Conservation (phyloP, 2,797 vertebrate species). For the Pangasius djambal region DNA sequence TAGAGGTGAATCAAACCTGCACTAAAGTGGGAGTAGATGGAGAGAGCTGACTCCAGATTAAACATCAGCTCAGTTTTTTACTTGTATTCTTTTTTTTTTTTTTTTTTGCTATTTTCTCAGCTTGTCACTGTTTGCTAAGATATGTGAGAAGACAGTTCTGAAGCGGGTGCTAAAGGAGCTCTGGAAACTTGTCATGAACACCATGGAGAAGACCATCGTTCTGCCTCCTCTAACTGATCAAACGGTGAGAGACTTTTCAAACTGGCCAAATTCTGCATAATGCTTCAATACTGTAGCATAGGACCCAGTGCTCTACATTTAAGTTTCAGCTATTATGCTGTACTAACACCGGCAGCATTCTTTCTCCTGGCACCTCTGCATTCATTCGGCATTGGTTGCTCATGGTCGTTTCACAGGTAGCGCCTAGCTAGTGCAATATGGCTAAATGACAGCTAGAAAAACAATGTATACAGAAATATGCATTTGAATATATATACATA, state of each 20-base stretch:
- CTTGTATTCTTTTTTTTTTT: no score
- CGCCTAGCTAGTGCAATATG: not conserved
- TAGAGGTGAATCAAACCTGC: not conserved
- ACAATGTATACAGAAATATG: not conserved
- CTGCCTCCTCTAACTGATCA: conserved; percentile 90
- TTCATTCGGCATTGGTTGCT: not conserved
- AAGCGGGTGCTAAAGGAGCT: conserved; percentile 97
- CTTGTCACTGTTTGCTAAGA: conserved; percentile 96
- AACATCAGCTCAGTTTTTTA: conserved; percentile 10
- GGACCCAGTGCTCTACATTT: not conserved
- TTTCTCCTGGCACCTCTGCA: not conserved
- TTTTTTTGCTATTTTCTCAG: conserved; percentile 64
- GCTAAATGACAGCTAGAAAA: not conserved
- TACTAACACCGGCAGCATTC: not conserved
- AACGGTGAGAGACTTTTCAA: conserved; percentile 84
- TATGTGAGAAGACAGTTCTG: conserved; percentile 98
- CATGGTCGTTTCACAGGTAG: not conserved
- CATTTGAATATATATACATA: not conserved
- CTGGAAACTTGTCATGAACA: conserved; percentile 99
- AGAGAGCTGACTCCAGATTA: not conserved
- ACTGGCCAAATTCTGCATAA: not conserved
- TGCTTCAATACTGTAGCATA: not conserved
- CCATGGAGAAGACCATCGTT: conserved; percentile 98
- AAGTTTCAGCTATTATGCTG: not conserved
- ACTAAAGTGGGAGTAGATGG: not conserved